These are phyloP conservation scores for Drosophila ogumai DNA, from an alignment of 1,140 invertebrate species.

Conservation along the genomic window DNA sequence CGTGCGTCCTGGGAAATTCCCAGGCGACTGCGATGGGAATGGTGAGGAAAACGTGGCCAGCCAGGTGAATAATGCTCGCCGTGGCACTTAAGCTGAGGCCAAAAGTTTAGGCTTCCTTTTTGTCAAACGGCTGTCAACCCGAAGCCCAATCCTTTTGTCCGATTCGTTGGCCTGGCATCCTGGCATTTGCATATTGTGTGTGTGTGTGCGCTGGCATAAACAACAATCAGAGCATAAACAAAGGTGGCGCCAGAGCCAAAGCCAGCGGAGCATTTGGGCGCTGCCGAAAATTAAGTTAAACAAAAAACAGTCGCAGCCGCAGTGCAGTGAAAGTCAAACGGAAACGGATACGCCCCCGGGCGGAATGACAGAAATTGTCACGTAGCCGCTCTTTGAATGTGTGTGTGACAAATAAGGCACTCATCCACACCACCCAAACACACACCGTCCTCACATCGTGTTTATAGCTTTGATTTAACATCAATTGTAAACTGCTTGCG, in stretches of 20 bases:
- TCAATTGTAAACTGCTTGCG: constrained; percentile 67
- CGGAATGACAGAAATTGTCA: constrained; percentile 67
- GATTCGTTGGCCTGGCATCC: constrained; percentile 26
- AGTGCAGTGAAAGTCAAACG: constrained; percentile 58
- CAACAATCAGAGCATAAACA: constrained; percentile 66
- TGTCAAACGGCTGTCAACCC: constrained; percentile 59
- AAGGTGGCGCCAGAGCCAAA: constrained; percentile 42
- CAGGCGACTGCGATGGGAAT: constrained; percentile 1
- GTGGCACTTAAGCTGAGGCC: constrained; percentile 50
- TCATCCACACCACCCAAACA: constrained; percentile 11
- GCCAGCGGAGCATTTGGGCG: constrained; percentile 38
- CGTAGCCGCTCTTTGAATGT: constrained; percentile 47
- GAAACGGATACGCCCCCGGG: constrained; percentile 61
- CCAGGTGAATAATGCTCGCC: constrained; percentile 46
- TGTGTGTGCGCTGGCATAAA: constrained; percentile 46
- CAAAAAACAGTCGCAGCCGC: constrained; percentile 45
- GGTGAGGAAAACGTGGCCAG: constrained; percentile 19
- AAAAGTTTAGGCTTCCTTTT: constrained; percentile 49
- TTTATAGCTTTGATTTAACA: constrained; percentile 74
- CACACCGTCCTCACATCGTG: constrained; percentile 10
- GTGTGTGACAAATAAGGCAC: constrained; percentile 38
- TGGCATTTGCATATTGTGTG: constrained; percentile 46
- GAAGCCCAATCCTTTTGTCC: constrained; percentile 60
- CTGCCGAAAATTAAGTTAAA: constrained; percentile 60
- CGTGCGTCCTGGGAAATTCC: constrained; percentile 21